These are phyloP conservation scores for Leptopilina myrica DNA, from an alignment of 2,888 invertebrate genomes.

Conservation along the genomic window DNA sequence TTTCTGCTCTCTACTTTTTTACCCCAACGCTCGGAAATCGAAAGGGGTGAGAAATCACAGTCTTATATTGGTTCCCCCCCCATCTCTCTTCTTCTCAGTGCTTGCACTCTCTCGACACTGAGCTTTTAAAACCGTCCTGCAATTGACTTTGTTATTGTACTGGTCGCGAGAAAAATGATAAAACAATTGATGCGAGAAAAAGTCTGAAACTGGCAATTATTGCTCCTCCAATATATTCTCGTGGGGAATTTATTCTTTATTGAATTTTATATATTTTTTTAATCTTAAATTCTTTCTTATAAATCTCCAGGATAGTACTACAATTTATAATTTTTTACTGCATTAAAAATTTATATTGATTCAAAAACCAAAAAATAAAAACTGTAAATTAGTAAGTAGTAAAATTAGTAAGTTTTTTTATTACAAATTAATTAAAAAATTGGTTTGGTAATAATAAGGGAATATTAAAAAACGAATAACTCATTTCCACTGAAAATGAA, in stretches of 20 bases:
- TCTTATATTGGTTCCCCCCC: slow-evolving; percentile 18
- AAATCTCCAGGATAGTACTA: too few relatives aligned
- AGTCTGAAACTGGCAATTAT: slow-evolving; percentile 17
- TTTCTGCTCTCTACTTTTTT: slow-evolving; percentile 25
- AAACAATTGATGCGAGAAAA: slow-evolving; percentile 29
- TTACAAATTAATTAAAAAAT: too few relatives aligned
- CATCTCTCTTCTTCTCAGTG: background rate
- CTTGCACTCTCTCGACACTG: slow-evolving; percentile 21
- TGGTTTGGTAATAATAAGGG: too few relatives aligned
- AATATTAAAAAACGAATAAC: too few relatives aligned
- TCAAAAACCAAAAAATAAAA: too few relatives aligned
- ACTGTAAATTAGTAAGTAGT: too few relatives aligned
- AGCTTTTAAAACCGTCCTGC: slow-evolving; percentile 18
- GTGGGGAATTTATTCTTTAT: background rate
- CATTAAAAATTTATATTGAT: too few relatives aligned
- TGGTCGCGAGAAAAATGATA: background rate
- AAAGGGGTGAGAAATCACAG: slow-evolving; percentile 11
- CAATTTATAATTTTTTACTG: too few relatives aligned
- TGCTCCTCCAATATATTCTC: background rate
- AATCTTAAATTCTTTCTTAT: too few relatives aligned
- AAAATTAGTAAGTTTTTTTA: too few relatives aligned
- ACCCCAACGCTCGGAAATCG: slow-evolving; percentile 3
- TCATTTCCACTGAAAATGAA: too few relatives aligned
- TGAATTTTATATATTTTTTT: too few relatives aligned
- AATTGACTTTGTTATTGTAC: slow-evolving; percentile 12